Evolutionary conservation across 2,113 vertebrate species (phyloP), one percentile per base, ranked within the genome.

Genomic region (Manacus vitellinus): DNA sequence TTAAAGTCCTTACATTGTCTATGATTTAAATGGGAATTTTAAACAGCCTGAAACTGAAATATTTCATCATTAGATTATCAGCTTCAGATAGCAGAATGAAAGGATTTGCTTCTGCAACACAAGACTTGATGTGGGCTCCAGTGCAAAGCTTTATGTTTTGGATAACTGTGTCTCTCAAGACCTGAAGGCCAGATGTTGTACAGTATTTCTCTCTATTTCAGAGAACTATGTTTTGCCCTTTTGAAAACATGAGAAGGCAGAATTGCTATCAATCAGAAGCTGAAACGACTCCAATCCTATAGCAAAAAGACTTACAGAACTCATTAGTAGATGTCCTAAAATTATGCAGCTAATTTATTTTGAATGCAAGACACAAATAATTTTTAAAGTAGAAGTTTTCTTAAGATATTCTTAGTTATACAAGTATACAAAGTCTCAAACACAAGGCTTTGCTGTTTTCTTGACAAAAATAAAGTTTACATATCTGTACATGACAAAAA

Each of bases 271-370:
- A 84, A 41, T 54, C 63, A 61, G 44, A 78, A 93, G 14, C 7
- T 0, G 0, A 94, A 88, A 54, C 1, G 1, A 25, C 43, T 85
- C 51, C 0, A 3, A 46, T 35, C 51, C 4, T 73, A 27, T 9
- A 49, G 49, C 82, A 80, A 70, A 65, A 91, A 85, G 33, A 13
- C 7, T 21, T 24, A 17, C 7, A 78, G 91, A 82, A 62, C 30
- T 81, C 22, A 58, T 54, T 66, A 91, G 27, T 23, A 52, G 25
- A 39, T 78, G 23, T 88, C 20, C 23, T 47, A 43, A 79, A 95
- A 79, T 84, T 82, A 46, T 37, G 20, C 25, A 70, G 25, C 22
- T 91, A 65, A 68, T 67, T 78, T 85, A 72, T 78, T 94, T 88
- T 59, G 14, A 91, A 67, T 35, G 41, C 37, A 74, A 88, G 31